These are phyloP conservation scores for Drosophila monieri DNA, from an alignment of 2,888 invertebrate genomes.

Conservation along the genomic window DNA sequence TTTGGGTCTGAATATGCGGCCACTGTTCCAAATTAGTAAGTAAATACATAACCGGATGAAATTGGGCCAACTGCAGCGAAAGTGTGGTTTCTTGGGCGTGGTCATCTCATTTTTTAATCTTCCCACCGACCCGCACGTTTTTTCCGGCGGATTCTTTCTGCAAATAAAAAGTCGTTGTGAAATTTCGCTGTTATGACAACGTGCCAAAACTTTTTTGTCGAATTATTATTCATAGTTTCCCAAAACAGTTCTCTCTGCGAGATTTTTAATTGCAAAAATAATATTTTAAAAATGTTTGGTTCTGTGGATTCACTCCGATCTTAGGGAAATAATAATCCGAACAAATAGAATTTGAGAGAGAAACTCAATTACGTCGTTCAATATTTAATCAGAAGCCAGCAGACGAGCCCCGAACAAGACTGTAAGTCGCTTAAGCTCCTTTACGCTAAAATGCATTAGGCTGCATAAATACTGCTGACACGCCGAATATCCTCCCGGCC, in stretches of 20 bases:
- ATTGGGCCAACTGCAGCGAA: slow-evolving; percentile 59
- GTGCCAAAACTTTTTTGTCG: slow-evolving; percentile 1
- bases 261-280: background rate
- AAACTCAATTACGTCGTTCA: slow-evolving; percentile 42
- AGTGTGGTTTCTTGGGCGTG: slow-evolving; percentile 57
- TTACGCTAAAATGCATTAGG: slow-evolving; percentile 53
- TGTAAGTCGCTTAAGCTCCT: slow-evolving; percentile 45
- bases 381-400: slow-evolving; percentile 35
- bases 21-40: slow-evolving; percentile 55
- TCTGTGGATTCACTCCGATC: background rate
- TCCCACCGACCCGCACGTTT: background rate
- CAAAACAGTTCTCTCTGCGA: too few relatives aligned
- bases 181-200: slow-evolving; percentile 33
- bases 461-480: slow-evolving; percentile 58
- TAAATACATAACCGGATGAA: slow-evolving; percentile 54
- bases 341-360: slow-evolving; percentile 22
- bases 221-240: too few relatives aligned
- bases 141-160: slow-evolving; percentile 3
- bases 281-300: background rate
- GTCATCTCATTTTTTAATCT: slow-evolving; percentile 22
- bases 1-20: slow-evolving; percentile 42
- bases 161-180: slow-evolving; percentile 14
- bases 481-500: slow-evolving; percentile 43
- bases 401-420: slow-evolving; percentile 51
- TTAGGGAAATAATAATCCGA: background rate